These are phyloP conservation scores for Centroberyx gerrardi DNA, from an alignment of 2,797 vertebrate species.

Conservation along the genomic window DNA sequence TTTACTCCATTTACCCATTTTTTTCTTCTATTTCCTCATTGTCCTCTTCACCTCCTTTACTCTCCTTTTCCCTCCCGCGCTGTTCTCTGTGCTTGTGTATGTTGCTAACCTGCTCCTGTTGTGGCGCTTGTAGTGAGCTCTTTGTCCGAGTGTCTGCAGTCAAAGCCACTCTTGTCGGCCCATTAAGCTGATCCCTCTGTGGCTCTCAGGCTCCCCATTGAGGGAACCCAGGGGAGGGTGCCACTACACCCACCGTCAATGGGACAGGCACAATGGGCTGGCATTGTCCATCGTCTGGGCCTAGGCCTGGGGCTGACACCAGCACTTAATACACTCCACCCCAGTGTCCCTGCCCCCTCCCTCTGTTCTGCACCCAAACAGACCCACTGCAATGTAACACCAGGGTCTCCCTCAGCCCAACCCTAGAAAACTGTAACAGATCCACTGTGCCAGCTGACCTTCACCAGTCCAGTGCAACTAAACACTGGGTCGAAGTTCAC, in stretches of 20 bases:
- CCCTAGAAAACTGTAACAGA: slow-evolving; percentile 66
- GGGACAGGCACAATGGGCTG: slow-evolving; percentile 75
- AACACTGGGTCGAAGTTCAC: slow-evolving; percentile 61
- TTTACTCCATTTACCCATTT: neutral
- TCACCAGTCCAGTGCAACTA: slow-evolving; percentile 68
- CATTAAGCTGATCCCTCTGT: slow-evolving; percentile 84
- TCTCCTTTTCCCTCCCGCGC: slow-evolving; percentile 31
- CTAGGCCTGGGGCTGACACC: slow-evolving; percentile 73
- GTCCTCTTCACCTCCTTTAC: slow-evolving; percentile 18
- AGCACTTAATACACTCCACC: slow-evolving; percentile 75
- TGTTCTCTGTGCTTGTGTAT: slow-evolving; percentile 58
- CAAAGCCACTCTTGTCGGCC: slow-evolving; percentile 84
- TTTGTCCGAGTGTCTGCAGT: slow-evolving; percentile 83
- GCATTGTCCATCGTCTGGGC: slow-evolving; percentile 78
- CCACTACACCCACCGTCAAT: slow-evolving; percentile 80
- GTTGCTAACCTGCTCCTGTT: slow-evolving; percentile 75
- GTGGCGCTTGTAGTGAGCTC: slow-evolving; percentile 74
- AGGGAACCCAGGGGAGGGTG: slow-evolving; percentile 79
- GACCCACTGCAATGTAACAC: slow-evolving; percentile 73
- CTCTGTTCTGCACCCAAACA: slow-evolving; percentile 70
- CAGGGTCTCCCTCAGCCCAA: slow-evolving; percentile 65
- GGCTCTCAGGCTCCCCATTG: slow-evolving; percentile 81
- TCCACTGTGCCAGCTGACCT: slow-evolving; percentile 60
- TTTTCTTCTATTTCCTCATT: slow-evolving; percentile 18
- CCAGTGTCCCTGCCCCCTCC: slow-evolving; percentile 44